phyloP scores from a whole-genome alignment of 2,113 vertebrate species.

The Lampris megalopsis region DNA sequence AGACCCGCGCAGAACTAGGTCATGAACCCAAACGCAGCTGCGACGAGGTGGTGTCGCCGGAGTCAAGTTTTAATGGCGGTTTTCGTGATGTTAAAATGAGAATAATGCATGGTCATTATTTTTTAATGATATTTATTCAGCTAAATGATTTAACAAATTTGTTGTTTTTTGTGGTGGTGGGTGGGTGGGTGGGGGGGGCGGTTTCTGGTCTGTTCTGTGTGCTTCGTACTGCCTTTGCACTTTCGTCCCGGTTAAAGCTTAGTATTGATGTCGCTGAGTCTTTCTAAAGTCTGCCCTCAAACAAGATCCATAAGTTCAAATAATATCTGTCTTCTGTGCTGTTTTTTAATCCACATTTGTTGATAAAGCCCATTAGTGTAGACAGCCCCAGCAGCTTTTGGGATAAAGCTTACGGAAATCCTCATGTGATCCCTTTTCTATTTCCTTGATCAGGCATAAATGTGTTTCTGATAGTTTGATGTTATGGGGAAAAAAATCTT shows the following conservation, averaged over 20 bases:
- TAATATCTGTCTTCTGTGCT: slow-evolving; percentile 21
- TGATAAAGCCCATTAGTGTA: slow-evolving; percentile 39
- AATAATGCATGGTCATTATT: neutral
- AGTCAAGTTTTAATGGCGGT: neutral
- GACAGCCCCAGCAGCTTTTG: slow-evolving; percentile 16
- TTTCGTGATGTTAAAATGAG: neutral
- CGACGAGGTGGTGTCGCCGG: slow-evolving; percentile 8
- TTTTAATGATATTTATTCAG: slow-evolving; percentile 9
- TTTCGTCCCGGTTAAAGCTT: slow-evolving; percentile 28
- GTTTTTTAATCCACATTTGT: slow-evolving; percentile 34
- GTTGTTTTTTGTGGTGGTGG: slow-evolving; percentile 4
- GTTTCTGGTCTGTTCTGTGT: neutral
- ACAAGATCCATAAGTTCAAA: slow-evolving; percentile 46
- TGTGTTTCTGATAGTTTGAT: slow-evolving; percentile 19
- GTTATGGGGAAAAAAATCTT: too few species aligned
- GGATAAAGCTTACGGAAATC: neutral
- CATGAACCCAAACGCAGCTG: neutral
- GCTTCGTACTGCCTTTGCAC: slow-evolving; percentile 10
- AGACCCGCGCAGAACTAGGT: neutral
- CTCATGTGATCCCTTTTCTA: slow-evolving; percentile 4
- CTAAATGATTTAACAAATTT: neutral
- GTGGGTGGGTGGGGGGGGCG: neutral
- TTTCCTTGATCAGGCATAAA: neutral
- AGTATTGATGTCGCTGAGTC: slow-evolving; percentile 6
- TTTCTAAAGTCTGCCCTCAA: slow-evolving; percentile 6